Base-by-base conservation (phyloP, 2,113 vertebrate genomes). In the Otus sunia region DNA sequence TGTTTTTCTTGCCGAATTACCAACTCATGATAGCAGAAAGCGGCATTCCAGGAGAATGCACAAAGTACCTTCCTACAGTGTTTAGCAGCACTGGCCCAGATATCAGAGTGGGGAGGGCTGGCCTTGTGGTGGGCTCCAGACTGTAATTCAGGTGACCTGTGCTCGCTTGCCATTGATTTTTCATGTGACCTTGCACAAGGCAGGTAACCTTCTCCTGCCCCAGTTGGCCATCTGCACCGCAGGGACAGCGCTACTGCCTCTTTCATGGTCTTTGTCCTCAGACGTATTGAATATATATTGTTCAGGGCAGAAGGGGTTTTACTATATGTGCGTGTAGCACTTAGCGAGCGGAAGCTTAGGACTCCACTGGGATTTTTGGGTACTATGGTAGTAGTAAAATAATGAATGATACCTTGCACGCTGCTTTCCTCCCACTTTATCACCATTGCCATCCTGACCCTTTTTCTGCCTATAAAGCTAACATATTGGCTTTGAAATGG, bases 261-360 rank as follows among this genome's bases (percentile, higher is more conserved):
- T 93, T 95, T 85, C 87, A 86, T 76, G 82, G 78, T 76, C 88
- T 96, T 93, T 96, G 66, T 94, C 88, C 49, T 87, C 64, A 81
- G 60, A 49, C 0, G 0, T 89, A 68, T 59, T 84, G 84, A 73
- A 84, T 85, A 64, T 59, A 59, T 81, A 81, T 78, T 68, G 52
- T 92, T 89, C 83, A 72, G 83, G 94, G 86, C 88, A 92, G 88
- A 81, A 78, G 60, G 64, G 49, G 18, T 52, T 93, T 75, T 87
- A 10, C 72, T 94, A 2, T 34, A 41, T 1, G 0, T 30, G 27
- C 68, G 39, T 78, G 37, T 53, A 88, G 90, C 90, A 66, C 69
- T 96, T 73, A 62, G 86, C 0, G 0, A 30, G 39, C 4, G 1
- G 72, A 56, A 74, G 63, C 76, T 84, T 67, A 78, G 76, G 83